A percentile compares a stretch with the other conserved stretches of the same genome.
phyloP scores from a whole-genome alignment of 2,797 vertebrate species.

The Poecile montanus region DNA sequence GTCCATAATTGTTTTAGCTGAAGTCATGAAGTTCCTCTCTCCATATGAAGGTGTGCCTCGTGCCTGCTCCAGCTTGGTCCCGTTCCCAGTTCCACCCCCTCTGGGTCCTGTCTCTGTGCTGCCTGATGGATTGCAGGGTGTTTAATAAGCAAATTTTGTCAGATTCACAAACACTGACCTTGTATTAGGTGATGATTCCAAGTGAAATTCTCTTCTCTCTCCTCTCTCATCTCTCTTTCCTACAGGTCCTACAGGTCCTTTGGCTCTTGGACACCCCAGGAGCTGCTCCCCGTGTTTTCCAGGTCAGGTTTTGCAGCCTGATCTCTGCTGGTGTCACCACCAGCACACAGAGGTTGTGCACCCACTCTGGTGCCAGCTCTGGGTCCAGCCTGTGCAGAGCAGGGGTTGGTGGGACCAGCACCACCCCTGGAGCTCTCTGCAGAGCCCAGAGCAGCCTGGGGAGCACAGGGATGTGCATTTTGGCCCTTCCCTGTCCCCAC shows the following conservation, averaged over 20 bases:
- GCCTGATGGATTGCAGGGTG: neutral
- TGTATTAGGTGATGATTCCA: neutral
- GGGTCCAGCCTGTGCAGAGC: neutral
- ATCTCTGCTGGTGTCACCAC: neutral
- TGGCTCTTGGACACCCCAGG: neutral
- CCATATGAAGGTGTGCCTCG: neutral
- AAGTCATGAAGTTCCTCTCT: neutral
- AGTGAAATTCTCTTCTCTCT: neutral
- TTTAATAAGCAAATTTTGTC: neutral
- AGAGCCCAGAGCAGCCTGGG: neutral
- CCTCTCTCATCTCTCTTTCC: neutral
- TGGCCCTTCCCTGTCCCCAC: neutral
- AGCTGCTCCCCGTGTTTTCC: neutral
- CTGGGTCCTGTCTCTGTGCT: neutral
- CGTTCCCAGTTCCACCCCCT: neutral
- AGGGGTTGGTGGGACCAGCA: neutral
- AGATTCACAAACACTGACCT: neutral
- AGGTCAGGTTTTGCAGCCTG: neutral
- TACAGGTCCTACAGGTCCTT: no score
- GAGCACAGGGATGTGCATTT: neutral
- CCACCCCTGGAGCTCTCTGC: neutral
- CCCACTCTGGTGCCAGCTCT: neutral
- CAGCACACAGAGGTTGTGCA: neutral
- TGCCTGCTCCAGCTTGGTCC: neutral
- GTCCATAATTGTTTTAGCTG: neutral